A percentile compares a stretch with the other conserved stretches of the same genome.
Conservation (phyloP, 2,113 vertebrate species). For the Rallus limicola region DNA sequence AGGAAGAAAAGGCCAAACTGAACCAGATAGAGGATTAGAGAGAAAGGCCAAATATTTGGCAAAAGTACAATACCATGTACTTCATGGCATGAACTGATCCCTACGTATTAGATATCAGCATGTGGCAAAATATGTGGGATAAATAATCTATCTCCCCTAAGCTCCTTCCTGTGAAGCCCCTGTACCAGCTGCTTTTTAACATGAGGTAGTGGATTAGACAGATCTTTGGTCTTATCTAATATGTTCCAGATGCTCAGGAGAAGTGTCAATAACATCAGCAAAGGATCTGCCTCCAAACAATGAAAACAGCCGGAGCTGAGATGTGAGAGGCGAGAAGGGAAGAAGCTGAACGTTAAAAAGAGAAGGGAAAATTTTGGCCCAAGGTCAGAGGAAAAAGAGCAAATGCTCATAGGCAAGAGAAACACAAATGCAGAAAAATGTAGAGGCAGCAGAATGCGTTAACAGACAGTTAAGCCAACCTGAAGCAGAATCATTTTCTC, state of each 20-base stretch:
- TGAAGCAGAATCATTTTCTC: neutral
- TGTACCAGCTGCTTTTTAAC: constrained; percentile 60
- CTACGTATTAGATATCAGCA: constrained; percentile 55
- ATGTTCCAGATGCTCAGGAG: constrained; percentile 33
- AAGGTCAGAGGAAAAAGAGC: neutral
- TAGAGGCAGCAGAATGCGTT: neutral
- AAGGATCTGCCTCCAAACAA: constrained; percentile 46
- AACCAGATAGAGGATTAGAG: constrained; percentile 43
- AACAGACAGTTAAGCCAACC: neutral
- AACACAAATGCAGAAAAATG: neutral
- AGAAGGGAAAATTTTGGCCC: neutral
- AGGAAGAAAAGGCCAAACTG: constrained; percentile 34
- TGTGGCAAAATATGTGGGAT: constrained; percentile 55
- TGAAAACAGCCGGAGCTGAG: neutral
- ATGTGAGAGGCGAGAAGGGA: neutral
- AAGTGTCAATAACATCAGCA: constrained; percentile 48
- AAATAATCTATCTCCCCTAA: constrained; percentile 53
- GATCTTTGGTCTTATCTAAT: constrained; percentile 52
- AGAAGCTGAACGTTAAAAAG: neutral
- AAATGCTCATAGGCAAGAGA: neutral
- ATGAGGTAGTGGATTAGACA: constrained; percentile 42
- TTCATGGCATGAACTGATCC: constrained; percentile 48
- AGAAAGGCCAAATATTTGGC: constrained; percentile 45
- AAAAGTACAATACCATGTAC: constrained; percentile 38
- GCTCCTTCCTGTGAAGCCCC: constrained; percentile 41